phyloP scores from a whole-genome alignment of 1,140 invertebrate species.

The Mizuhopecten yessoensis region DNA sequence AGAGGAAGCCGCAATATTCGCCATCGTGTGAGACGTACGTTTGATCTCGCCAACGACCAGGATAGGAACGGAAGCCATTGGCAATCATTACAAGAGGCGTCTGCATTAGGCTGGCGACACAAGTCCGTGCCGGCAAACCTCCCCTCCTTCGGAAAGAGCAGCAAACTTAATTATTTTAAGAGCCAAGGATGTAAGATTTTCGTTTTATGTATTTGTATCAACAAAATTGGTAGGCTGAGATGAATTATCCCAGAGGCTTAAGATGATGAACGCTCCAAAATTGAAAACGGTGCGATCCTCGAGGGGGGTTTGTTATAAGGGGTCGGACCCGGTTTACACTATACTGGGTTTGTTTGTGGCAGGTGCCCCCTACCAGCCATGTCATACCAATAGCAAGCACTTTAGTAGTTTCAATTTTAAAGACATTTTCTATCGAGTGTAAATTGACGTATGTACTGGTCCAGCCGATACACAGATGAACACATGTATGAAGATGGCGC shows the following conservation, averaged over 20 bases:
- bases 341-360: neutral
- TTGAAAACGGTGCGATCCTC: conserved; percentile 22
- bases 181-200: conserved; percentile 38
- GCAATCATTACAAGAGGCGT: conserved; percentile 4
- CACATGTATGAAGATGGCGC: neutral
- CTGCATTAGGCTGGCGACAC: conserved; percentile 36
- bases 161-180: conserved; percentile 40
- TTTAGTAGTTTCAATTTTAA: conserved; percentile 36
- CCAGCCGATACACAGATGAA: neutral
- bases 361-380: conserved; percentile 7
- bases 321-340: neutral
- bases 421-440: conserved; percentile 23
- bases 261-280: conserved; percentile 38
- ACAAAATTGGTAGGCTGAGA: conserved; percentile 37
- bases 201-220: conserved; percentile 39
- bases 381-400: conserved; percentile 1
- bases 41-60: neutral
- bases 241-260: conserved; percentile 15
- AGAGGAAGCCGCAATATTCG: neutral
- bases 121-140: neutral
- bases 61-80: conserved; percentile 2
- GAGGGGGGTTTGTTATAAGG: conserved; percentile 17
- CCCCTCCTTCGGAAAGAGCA: conserved; percentile 29
- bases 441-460: conserved; percentile 10
- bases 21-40: neutral